phyloP scores from a whole-genome alignment of 2,888 invertebrate genomes.

The Hydrotaea cyrtoneurina region DNA sequence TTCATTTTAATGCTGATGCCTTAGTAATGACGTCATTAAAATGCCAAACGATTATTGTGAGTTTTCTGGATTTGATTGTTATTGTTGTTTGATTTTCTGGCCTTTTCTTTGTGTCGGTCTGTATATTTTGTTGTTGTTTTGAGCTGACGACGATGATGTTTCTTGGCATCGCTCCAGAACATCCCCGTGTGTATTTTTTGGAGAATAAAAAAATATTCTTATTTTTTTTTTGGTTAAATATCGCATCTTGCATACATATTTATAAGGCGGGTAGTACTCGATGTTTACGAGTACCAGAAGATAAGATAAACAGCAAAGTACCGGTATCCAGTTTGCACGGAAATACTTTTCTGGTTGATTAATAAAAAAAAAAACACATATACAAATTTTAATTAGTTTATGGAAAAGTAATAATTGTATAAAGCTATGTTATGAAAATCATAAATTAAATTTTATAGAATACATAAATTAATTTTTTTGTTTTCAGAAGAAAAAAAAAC shows the following conservation, averaged over 20 bases:
- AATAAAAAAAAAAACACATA: neutral
- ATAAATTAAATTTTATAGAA: conserved; percentile 22
- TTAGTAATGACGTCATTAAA: conserved; percentile 68
- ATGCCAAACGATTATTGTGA: conserved; percentile 42
- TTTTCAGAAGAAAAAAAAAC: too few relatives aligned
- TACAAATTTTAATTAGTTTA: conserved; percentile 2
- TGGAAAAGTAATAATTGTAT: neutral
- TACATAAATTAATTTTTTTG: neutral
- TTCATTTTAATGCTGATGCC: conserved; percentile 52
- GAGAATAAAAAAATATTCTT: conserved; percentile 7
- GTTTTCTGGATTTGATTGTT: conserved; percentile 17
- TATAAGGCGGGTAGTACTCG: neutral
- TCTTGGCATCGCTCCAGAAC: conserved; percentile 28
- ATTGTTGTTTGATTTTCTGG: conserved; percentile 27
- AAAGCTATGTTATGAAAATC: neutral
- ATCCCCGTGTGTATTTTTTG: neutral
- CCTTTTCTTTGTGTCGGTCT: neutral
- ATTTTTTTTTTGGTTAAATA: conserved; percentile 26
- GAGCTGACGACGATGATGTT: conserved; percentile 21
- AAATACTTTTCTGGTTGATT: neutral
- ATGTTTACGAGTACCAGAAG: conserved; percentile 2
- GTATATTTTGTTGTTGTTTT: neutral
- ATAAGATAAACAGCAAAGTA: conserved; percentile 9
- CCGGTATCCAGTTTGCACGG: neutral
- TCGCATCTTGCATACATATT: conserved; percentile 15